A percentile compares a stretch with the other conserved stretches of the same genome.
Conservation (phyloP, 2,888 invertebrate genomes). For the Drosophila cracens region DNA sequence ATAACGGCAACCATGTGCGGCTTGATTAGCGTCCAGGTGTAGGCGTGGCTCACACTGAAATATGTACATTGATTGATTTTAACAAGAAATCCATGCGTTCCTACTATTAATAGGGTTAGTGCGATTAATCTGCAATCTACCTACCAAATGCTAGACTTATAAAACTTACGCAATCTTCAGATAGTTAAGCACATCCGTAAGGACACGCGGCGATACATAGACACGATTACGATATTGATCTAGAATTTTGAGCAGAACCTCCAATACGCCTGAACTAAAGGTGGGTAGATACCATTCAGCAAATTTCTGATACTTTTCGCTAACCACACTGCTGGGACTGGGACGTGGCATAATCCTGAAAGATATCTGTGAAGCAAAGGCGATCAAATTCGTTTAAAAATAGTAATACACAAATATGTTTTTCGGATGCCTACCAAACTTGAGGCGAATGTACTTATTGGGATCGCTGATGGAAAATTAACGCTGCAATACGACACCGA, state of each 20-base stretch:
- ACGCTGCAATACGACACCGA: conserved; percentile 91
- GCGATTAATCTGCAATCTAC: background rate
- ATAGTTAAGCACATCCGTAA: conserved; percentile 97
- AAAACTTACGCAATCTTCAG: conserved; percentile 91
- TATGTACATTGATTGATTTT: background rate
- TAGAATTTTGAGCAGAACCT: conserved; percentile 93
- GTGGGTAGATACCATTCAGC: conserved; percentile 97
- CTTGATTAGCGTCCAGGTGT: conserved; percentile 98
- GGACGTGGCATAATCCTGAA: no score
- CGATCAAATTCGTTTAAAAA: no score
- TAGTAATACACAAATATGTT: no score
- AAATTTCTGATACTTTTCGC: conserved; percentile 96
- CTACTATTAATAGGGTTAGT: background rate
- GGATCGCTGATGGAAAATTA: conserved; percentile 36
- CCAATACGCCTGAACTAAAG: conserved; percentile 94
- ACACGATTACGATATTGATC: conserved; percentile 93
- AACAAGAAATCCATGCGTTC: background rate
- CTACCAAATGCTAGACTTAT: conserved; percentile 21
- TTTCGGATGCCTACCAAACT: no score
- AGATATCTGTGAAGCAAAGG: no score
- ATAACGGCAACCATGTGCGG: conserved; percentile 97
- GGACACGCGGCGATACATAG: conserved; percentile 95
- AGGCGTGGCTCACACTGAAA: conserved; percentile 93
- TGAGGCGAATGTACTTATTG: no score
- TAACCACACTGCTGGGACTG: conserved; percentile 96